A percentile compares a stretch with the other conserved stretches of the same genome.
phyloP scores from a whole-genome alignment of 2,113 vertebrate species.

The Isurus oxyrinchus region DNA sequence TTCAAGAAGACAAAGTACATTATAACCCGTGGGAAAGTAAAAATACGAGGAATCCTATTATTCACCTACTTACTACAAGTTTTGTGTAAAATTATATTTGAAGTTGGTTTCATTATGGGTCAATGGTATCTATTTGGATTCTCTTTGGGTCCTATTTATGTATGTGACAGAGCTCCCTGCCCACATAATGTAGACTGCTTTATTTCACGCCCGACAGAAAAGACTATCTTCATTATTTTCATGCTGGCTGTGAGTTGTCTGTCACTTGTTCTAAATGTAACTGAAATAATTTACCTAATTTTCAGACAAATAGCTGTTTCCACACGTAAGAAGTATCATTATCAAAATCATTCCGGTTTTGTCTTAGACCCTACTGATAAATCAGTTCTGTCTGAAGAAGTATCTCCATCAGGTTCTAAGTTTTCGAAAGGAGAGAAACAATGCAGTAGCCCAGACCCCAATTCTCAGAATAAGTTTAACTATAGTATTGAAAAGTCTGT shows the following conservation, averaged over 20 bases:
- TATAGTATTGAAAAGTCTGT: background rate
- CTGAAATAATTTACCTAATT: slow-evolving; percentile 64
- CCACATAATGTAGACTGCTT: slow-evolving; percentile 71
- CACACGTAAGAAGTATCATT: background rate
- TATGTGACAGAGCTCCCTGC: slow-evolving; percentile 60
- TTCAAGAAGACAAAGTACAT: slow-evolving; percentile 10
- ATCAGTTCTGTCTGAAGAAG: background rate
- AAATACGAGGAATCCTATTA: slow-evolving; percentile 61
- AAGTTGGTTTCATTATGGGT: slow-evolving; percentile 61
- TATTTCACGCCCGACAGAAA: slow-evolving; percentile 73
- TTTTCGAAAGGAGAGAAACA: background rate
- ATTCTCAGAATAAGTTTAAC: slow-evolving; percentile 1
- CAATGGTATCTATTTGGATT: slow-evolving; percentile 74
- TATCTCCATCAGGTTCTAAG: background rate
- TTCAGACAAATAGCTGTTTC: slow-evolving; percentile 39
- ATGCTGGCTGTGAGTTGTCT: slow-evolving; percentile 66
- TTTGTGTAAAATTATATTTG: slow-evolving; percentile 62
- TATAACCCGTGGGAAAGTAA: slow-evolving; percentile 51
- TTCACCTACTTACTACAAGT: slow-evolving; percentile 63
- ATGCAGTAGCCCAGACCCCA: background rate
- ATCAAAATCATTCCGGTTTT: background rate
- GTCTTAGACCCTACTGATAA: background rate
- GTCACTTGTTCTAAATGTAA: slow-evolving; percentile 59
- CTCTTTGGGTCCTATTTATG: slow-evolving; percentile 63
- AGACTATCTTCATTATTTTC: slow-evolving; percentile 75